Base-by-base conservation (phyloP, 1,140 invertebrate genomes). In the Geopemphigus sp. region DNA sequence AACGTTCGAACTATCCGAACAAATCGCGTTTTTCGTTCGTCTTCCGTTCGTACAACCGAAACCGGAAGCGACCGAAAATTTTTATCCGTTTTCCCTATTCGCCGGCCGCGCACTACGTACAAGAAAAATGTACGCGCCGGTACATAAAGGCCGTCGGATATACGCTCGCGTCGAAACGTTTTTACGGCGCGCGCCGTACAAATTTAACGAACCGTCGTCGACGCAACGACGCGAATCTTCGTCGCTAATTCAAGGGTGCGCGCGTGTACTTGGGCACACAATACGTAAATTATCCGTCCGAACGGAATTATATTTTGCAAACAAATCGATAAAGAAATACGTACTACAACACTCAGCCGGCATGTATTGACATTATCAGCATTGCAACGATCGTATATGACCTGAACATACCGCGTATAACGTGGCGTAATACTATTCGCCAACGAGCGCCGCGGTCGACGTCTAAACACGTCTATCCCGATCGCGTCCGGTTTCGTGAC, bases 241-340 rank as follows among this genome's bases (percentile, higher is more conserved):
- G 29, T 39, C 32, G 8, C 3, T 39, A 39, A 39, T 39, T 4
- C 8, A 39, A 39, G 8, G n/a, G n/a, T 39, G 3, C 32, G 3
- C 32, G 32, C 3, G 8, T 8, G 32, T 39, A 39, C 32, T 39
- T 8, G n/a, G n/a, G n/a, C n/a, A n/a, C n/a, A n/a, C n/a, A n/a
- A n/a, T n/a, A n/a, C n/a, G n/a, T 8, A 39, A 39, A 39, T 39
- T 8, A 39, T 39, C 32, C 32, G 3, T 3, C 8, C 32, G 32
- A 39, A 39, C 19, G 15, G 17, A 54, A 54, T 19, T 19, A 68
- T 19, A 68, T 68, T 68, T 68, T 68, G 64, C 64, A 68, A 68
- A 47, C 64, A 5, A 47, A 47, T 68, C 64, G 64, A 68, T 68
- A 68, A 68, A 68, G 64, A 68, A 68, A 68, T 68, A 68, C 64